A percentile compares a stretch with the other conserved stretches of the same genome.
Conservation (phyloP, 1,140 invertebrate species). For the Cherax quadricarinatus region DNA sequence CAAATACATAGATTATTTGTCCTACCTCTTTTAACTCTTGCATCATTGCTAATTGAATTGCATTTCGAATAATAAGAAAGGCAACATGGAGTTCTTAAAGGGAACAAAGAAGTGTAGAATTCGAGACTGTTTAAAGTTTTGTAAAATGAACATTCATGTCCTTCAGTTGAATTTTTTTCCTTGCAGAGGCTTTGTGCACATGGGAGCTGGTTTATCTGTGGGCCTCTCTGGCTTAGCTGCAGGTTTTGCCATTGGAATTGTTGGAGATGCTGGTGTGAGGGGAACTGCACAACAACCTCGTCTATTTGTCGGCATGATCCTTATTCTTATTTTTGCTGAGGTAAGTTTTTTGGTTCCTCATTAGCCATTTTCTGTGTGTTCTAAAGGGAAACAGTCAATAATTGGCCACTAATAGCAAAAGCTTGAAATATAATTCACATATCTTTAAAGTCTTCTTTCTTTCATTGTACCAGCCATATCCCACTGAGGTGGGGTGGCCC, state of each 20-base stretch:
- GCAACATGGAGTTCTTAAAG: no score
- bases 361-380: no score
- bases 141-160: no score
- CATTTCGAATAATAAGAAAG: no score
- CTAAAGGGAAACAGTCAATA: not conserved
- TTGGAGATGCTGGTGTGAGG: slow-evolving; percentile 98
- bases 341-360: slow-evolving; percentile 78
- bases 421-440: not conserved
- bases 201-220: slow-evolving; percentile 97
- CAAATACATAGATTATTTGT: no score
- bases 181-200: slow-evolving; percentile 94
- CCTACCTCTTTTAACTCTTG: no score
- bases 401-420: not conserved
- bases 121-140: no score
- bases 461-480: no score
- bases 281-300: slow-evolving; percentile 99
- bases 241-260: slow-evolving; percentile 99
- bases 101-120: no score
- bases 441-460: not conserved
- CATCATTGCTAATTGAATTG: no score
- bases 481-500: no score
- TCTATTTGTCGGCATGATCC: slow-evolving; percentile 99
- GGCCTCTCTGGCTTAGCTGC: slow-evolving; percentile 98
- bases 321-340: slow-evolving; percentile 99
- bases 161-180: not conserved